Base-by-base conservation (phyloP, 2,113 vertebrate genomes). In the Embiotoca jacksoni region DNA sequence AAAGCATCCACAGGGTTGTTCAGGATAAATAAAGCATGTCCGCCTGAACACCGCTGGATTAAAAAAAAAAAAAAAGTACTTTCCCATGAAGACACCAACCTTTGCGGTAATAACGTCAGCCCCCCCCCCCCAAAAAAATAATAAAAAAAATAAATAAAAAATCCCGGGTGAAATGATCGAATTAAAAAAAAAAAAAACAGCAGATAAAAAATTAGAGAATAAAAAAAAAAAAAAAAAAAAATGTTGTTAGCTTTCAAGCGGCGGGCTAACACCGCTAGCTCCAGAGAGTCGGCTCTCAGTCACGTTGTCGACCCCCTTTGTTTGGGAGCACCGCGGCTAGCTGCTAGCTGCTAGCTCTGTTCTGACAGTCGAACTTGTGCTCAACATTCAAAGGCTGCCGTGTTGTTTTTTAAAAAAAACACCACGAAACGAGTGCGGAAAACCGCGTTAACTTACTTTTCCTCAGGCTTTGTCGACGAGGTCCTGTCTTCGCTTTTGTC, bases 271-370 rank as follows among this genome's bases (percentile, higher is more conserved):
- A 80, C 23, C 64, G 91, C 90, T 93, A 93, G 81, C 90, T 85
- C 67, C 81, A 83, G 90, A 86, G 32, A 81, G 85, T 87, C 89
- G 85, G 89, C 78, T 73, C 88, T 86, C 89, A 92, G 94, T 95
- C 94, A 95, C 94, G 94, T 94, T 95, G 94, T 88, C 94, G 92
- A 92, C 88, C 93, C 23, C 92, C 94, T 95, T 95, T 95, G 94
- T 95, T 94, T 95, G 93, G 92, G 92, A 92, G 92, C 80, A 91
- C 53, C 87, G 33, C 62, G 4, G 91, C 90, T 93, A 90, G 88
- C 91, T 64, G 69, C 49, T 50, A 44, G 41, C 44, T 7, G 67
- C 46, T 89, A 92, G 91, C 83, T 88, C 53, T 5, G 71, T 7
- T 72, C 83, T 81, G 82, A 80, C 84, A 88, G 64, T 46, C 54